phyloP scores from a whole-genome alignment of 2,797 vertebrate genomes.

The Perodicticus potto region DNA sequence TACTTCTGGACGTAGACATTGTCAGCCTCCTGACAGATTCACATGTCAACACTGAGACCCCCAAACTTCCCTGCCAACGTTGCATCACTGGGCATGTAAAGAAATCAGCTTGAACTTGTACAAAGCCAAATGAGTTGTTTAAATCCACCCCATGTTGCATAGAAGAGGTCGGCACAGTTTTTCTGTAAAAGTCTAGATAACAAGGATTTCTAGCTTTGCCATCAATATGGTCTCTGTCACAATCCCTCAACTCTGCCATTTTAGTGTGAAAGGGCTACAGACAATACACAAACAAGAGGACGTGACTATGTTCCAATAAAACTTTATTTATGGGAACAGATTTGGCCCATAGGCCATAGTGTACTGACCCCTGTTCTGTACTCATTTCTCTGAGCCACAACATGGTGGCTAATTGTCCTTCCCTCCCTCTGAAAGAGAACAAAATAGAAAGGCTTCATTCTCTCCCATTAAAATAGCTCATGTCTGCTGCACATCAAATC shows the following conservation, averaged over 20 bases:
- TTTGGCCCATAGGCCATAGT: not conserved
- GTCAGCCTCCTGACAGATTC: not conserved
- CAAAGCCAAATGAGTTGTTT: not conserved
- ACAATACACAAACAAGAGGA: not conserved
- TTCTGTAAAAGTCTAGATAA: not conserved
- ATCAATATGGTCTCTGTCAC: not conserved
- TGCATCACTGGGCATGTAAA: not conserved
- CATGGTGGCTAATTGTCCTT: not conserved
- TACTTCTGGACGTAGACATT: not conserved
- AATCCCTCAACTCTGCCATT: not conserved
- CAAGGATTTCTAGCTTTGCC: not conserved
- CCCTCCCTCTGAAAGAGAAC: not conserved
- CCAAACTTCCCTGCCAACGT: not conserved
- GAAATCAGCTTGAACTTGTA: not conserved
- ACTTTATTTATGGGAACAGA: conserved; percentile 38
- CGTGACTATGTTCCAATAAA: not conserved
- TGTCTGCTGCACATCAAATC: not conserved
- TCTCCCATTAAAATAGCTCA: not conserved
- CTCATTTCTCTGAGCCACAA: not conserved
- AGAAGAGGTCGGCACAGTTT: not conserved
- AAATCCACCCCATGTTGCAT: not conserved
- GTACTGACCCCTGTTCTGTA: not conserved
- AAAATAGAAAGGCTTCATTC: not conserved
- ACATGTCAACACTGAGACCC: not conserved
- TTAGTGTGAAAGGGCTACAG: not conserved